phyloP scores from a whole-genome alignment of 2,113 vertebrate genomes.

The Aleadryas rufinucha region DNA sequence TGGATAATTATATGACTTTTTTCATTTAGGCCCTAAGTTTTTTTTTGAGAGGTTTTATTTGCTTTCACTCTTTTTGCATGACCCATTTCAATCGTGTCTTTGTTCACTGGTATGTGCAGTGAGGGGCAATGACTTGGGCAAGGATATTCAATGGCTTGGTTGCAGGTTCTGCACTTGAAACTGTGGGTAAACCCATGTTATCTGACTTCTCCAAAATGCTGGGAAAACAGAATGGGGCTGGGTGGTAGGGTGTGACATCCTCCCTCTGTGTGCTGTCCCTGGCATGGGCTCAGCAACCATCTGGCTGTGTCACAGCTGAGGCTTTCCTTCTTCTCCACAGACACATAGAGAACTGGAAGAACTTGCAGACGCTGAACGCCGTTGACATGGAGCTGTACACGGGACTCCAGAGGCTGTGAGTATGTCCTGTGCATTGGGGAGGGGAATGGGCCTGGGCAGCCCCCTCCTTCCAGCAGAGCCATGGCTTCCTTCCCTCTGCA shows the following conservation, averaged over 20 bases:
- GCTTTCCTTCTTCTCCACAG: conserved; percentile 71
- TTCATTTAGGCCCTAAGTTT: background rate
- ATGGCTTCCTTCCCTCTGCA: background rate
- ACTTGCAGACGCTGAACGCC: conserved; percentile 88
- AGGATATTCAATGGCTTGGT: background rate
- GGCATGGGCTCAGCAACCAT: background rate
- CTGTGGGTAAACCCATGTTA: background rate
- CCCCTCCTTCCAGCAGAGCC: background rate
- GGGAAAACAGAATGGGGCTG: background rate
- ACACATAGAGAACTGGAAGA: conserved; percentile 98
- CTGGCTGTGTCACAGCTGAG: background rate
- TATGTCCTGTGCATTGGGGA: background rate
- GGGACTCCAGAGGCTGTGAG: conserved; percentile 96
- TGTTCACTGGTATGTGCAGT: background rate
- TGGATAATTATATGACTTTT: background rate
- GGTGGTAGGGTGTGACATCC: background rate
- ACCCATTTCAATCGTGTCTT: rapidly evolving
- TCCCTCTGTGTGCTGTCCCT: background rate
- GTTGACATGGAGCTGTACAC: conserved; percentile 99
- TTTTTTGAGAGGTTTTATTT: background rate
- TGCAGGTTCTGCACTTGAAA: rapidly evolving
- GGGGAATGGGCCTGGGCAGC: background rate
- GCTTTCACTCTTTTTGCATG: background rate
- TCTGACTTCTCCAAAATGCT: background rate
- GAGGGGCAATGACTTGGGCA: background rate